Evolutionary conservation across 1,140 invertebrate genomes (phyloP).

Genomic region (Lasioglossum albipes): DNA sequence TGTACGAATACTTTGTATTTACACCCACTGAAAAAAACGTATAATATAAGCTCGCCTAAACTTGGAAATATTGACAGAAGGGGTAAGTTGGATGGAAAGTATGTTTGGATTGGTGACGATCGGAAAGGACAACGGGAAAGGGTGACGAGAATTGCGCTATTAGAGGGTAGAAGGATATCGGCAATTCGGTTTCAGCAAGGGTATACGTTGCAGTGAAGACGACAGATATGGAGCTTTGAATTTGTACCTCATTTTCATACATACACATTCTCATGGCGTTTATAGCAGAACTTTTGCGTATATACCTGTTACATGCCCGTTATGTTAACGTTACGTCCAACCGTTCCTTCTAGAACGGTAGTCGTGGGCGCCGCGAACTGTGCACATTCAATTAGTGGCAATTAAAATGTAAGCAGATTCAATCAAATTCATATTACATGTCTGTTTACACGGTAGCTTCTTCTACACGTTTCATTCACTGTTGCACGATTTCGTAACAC

Average conservation of each 20-base stretch:
- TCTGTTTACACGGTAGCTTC: too few relatives aligned
- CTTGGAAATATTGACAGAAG: neutral
- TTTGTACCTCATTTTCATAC: slow-evolving; percentile 71
- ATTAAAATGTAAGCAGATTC: too few relatives aligned
- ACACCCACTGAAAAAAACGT: too few relatives aligned
- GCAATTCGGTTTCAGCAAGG: slow-evolving; percentile 35
- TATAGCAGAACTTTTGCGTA: slow-evolving; percentile 53
- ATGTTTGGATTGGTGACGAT: neutral
- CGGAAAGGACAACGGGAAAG: neutral
- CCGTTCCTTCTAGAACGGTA: too few relatives aligned
- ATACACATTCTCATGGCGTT: slow-evolving; percentile 70
- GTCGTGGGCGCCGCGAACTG: too few relatives aligned
- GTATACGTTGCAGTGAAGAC: slow-evolving; percentile 62
- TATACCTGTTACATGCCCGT: slow-evolving; percentile 27
- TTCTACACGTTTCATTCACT: too few relatives aligned
- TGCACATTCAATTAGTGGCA: too few relatives aligned
- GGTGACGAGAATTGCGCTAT: slow-evolving; percentile 28
- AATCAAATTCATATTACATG: too few relatives aligned
- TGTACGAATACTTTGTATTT: too few relatives aligned
- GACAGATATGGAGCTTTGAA: slow-evolving; percentile 70
- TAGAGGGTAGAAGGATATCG: slow-evolving; percentile 24
- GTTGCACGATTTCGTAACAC: too few relatives aligned
- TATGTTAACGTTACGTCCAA: neutral
- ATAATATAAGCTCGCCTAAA: neutral
- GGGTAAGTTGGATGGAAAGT: neutral